Evolutionary conservation across 2,113 vertebrate genomes (phyloP).

Genomic region (Sebastes fasciatus): DNA sequence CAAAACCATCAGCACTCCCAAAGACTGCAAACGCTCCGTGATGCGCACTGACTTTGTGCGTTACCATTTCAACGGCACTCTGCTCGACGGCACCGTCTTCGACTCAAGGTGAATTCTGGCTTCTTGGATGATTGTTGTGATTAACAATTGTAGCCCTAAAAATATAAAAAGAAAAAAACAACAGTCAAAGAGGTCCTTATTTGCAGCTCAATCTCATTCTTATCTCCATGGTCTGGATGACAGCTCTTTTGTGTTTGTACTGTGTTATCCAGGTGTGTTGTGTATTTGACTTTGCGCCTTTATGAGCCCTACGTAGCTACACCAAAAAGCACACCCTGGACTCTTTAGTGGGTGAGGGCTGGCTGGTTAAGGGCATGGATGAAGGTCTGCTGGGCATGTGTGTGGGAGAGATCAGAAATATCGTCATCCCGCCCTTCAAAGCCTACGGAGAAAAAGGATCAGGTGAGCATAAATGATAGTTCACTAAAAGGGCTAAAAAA

Average conservation of each 20-base stretch:
- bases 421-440: slow-evolving; percentile 94
- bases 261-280: slow-evolving; percentile 71
- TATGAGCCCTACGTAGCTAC: slow-evolving; percentile 85
- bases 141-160: too few species aligned
- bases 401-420: slow-evolving; percentile 92
- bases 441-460: slow-evolving; percentile 96
- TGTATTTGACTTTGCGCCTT: slow-evolving; percentile 77
- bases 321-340: slow-evolving; percentile 89
- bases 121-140: neutral
- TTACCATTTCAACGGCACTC: slow-evolving; percentile 95
- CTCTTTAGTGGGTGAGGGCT: slow-evolving; percentile 92
- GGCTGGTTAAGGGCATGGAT: slow-evolving; percentile 96
- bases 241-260: slow-evolving; percentile 46
- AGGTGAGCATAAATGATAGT: slow-evolving; percentile 75
- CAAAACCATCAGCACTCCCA: slow-evolving; percentile 85
- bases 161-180: neutral
- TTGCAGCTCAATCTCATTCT: neutral
- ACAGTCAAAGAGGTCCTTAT: neutral
- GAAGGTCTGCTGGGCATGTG: slow-evolving; percentile 97
- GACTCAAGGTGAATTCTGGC: slow-evolving; percentile 89
- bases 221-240: slow-evolving; percentile 6
- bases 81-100: slow-evolving; percentile 91
- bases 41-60: slow-evolving; percentile 92
- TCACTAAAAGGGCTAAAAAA: neutral
- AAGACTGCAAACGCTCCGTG: slow-evolving; percentile 89